Conservation (phyloP, 2,797 vertebrate genomes). For the Babyrousa celebensis region DNA sequence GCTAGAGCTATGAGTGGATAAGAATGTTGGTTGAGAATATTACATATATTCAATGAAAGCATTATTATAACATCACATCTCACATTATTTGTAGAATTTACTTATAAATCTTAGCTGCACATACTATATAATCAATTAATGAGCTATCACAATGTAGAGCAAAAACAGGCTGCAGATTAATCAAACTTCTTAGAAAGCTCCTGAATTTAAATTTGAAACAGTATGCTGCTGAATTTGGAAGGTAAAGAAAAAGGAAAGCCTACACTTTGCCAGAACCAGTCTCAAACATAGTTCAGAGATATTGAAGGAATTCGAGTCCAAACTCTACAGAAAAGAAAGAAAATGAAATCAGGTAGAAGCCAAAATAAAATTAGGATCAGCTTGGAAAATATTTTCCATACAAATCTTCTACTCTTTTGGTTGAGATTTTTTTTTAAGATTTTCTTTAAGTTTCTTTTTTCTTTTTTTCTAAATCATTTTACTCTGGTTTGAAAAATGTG, state of each 20-base stretch:
- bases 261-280: neutral
- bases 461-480: slow-evolving; percentile 3
- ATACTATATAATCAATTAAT: neutral
- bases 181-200: neutral
- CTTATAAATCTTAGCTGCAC: neutral
- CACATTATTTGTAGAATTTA: neutral
- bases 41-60: neutral
- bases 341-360: neutral
- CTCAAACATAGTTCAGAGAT: neutral
- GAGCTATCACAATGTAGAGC: neutral
- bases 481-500: neutral
- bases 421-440: slow-evolving; percentile 34
- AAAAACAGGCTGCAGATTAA: neutral
- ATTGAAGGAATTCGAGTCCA: neutral
- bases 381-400: neutral
- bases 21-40: neutral
- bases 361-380: neutral
- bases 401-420: neutral
- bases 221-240: neutral
- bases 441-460: slow-evolving; percentile 4
- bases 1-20: rapidly evolving
- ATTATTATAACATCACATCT: neutral
- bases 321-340: neutral
- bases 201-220: neutral
- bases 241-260: neutral